These are phyloP conservation scores for Marmota flaviventris DNA, from an alignment of 2,113 vertebrate genomes.

Conservation along the genomic window DNA sequence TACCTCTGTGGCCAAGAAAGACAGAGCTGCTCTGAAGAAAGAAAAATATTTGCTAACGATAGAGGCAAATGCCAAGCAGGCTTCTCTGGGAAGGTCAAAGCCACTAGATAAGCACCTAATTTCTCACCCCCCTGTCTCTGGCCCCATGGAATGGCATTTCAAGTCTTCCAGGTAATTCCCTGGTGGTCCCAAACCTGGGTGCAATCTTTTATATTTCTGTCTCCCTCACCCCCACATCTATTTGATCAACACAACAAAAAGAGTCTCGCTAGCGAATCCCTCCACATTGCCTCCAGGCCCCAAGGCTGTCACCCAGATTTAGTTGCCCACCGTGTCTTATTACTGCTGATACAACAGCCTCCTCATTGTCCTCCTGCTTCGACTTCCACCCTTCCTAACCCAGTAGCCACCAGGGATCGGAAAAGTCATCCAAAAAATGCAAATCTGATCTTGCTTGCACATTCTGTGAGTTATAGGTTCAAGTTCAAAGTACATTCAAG, in stretches of 20 bases:
- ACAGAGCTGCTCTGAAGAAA: neutral
- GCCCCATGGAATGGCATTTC: neutral
- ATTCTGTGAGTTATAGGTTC: neutral
- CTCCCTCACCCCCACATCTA: neutral
- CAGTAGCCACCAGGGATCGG: neutral
- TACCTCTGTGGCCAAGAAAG: neutral
- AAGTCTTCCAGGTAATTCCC: neutral
- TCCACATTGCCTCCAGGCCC: neutral
- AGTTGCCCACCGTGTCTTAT: neutral
- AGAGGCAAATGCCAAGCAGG: neutral
- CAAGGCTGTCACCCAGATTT: neutral
- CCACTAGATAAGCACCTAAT: neutral
- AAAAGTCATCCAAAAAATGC: neutral
- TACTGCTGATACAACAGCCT: neutral
- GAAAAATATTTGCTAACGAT: neutral
- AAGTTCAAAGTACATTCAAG: constrained; percentile 30
- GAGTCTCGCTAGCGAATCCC: neutral
- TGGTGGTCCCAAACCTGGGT: neutral
- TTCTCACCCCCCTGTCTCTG: neutral
- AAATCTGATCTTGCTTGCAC: neutral
- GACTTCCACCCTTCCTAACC: neutral
- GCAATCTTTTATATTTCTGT: neutral
- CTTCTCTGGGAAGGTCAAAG: neutral
- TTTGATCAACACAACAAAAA: neutral
- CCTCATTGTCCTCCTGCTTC: neutral